Evolutionary conservation across 2,113 vertebrate species (phyloP), one percentile per base, ranked within the genome.

Genomic region (Proterorhinus semilunaris): DNA sequence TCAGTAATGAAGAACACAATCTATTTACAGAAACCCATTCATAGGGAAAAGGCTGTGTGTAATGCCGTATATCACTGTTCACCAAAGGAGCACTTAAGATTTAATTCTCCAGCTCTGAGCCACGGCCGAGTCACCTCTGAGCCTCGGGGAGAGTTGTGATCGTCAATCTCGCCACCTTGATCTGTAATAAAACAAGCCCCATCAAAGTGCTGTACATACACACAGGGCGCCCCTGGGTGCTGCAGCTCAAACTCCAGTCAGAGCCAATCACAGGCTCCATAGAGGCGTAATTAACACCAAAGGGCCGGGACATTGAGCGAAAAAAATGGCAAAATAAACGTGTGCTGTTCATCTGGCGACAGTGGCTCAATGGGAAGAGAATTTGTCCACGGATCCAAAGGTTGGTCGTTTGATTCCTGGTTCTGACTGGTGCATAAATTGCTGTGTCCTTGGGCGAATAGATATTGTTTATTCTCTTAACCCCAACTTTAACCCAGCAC

Each of bases 211-310:
- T 75, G 65, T 58, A 4, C 47, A 55, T 55, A 75, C 45, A 79
- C 63, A 21, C 52, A 36, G 15, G 55, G 27, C 55, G 52, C 46
- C 49, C 63, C 45, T 16, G 62, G 77, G 85, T 66, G 57, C 46
- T 74, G 67, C 74, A 4, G 54, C 59, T 74, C 75, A 74, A n/a
- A 84, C 70, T 42, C 70, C 79, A 62, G 43, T 61, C 58, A 61
- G 7, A 72, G 67, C 79, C 80, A 83, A 81, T 88, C 78, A 71
- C 8, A 71, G 63, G 6, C 4, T 15, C n/a, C 50, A 66, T 54
- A 76, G 42, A 10, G 57, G 44, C 68, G 66, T 88, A 84, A 85
- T 88, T 81, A 86, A 75, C 83, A 69, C 66, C 75, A 78, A 67
- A 73, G 66, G 68, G 69, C 52, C 78, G 36, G 51, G 55, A 79